phyloP scores from a whole-genome alignment of 1,140 invertebrate species.

The Cephus cinctus region DNA sequence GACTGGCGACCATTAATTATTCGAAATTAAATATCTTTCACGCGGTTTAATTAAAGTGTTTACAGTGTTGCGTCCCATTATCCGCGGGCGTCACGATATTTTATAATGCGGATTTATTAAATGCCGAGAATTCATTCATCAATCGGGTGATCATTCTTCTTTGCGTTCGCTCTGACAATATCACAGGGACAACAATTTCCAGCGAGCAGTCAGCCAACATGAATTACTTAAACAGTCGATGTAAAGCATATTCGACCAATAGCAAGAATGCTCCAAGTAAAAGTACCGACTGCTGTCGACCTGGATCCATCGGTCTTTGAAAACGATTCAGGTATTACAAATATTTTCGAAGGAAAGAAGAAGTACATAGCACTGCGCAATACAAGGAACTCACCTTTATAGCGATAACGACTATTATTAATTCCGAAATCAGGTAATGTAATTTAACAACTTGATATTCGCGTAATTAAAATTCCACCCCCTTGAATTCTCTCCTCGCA shows the following conservation, averaged over 20 bases:
- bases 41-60: constrained; percentile 51
- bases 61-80: constrained; percentile 35
- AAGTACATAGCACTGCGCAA: too few relatives aligned
- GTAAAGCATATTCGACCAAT: too few relatives aligned
- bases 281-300: too few relatives aligned
- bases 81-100: constrained; percentile 16
- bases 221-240: too few relatives aligned
- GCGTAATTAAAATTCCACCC: constrained; percentile 52
- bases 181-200: too few relatives aligned
- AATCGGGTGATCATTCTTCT: constrained; percentile 13
- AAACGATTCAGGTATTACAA: too few relatives aligned
- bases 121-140: constrained; percentile 19
- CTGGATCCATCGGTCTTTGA: too few relatives aligned
- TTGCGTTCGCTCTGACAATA: too few relatives aligned
- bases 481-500: constrained; percentile 28
- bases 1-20: constrained; percentile 47
- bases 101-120: constrained; percentile 22
- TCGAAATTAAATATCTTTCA: constrained; percentile 51
- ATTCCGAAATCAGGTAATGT: constrained; percentile 29
- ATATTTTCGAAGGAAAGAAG: too few relatives aligned
- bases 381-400: too few relatives aligned
- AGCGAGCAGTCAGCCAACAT: too few relatives aligned
- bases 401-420: constrained; percentile 16
- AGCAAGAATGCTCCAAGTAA: too few relatives aligned
- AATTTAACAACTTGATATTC: constrained; percentile 39